Evolutionary conservation across 2,797 vertebrate species (phyloP), one percentile per base, ranked within the genome.

Genomic region (Antennarius maculatus): DNA sequence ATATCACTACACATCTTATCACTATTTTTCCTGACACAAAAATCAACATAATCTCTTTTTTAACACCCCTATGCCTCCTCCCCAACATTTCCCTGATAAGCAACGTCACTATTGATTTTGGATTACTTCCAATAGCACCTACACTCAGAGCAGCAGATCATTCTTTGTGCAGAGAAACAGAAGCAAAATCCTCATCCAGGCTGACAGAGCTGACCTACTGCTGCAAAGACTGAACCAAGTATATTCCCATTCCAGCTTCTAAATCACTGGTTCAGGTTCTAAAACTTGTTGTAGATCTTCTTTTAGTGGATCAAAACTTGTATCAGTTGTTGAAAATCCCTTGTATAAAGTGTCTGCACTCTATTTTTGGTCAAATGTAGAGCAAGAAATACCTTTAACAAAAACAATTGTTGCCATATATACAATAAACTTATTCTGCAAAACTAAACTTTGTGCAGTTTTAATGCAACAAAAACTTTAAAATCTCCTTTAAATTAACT

Each of bases 81-180:
- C 66, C 52, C 41, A 58, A 76, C 64, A 83, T 73, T 79, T 62
- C 66, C 61, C 64, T 80, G 73, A 85, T 82, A 75, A 17, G 0
- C 1, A 23, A 27, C 59, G 76, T 69, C 75, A 53, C 53, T 88
- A 50, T 86, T 91, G 72, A 80, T 81, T 58, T 86, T 88, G 87
- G 88, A 75, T 54, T 62, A 51, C 37, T 18, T 76, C 86, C 78
- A 86, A 76, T 54, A 61, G 61, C 82, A 74, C 80, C 83, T 74
- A 74, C 81, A 84, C 71, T 62, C 23, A 1, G 49, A 77, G 57
- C 71, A 59, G 64, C 55, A 63, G 78, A 49, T 59, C 55, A 12
- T 67, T 62, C 28, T 77, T 46, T 39, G 54, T 4, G 13, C 48
- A 61, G 61, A 37, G 52, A 76, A 75, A 49, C 70, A 74, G 69